Conservation (phyloP, 2,888 invertebrate genomes). For the Melikaiella ostensackeni region DNA sequence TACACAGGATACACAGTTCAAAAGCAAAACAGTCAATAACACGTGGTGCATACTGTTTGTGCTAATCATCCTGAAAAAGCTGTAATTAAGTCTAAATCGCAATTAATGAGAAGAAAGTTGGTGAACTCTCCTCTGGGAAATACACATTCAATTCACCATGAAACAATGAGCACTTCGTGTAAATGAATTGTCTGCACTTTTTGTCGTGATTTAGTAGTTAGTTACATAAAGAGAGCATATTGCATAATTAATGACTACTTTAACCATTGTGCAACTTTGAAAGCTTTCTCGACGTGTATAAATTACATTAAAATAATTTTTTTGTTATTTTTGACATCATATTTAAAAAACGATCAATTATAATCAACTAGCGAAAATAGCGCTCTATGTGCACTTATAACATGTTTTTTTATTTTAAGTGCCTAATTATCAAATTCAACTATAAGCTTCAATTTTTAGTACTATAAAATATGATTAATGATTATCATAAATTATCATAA, state of each 20-base stretch:
- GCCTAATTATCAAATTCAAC: too few relatives aligned
- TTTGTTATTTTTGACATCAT: too few relatives aligned
- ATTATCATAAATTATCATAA: too few relatives aligned
- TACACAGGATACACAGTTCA: background rate
- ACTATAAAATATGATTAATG: too few relatives aligned
- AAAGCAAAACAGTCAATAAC: background rate
- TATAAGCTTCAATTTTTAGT: too few relatives aligned
- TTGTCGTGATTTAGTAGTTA: slow-evolving; percentile 10
- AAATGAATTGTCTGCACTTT: slow-evolving; percentile 29
- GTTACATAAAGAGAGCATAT: slow-evolving; percentile 10
- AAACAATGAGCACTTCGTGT: slow-evolving; percentile 12
- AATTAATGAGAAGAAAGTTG: slow-evolving; percentile 36
- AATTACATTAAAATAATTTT: too few relatives aligned
- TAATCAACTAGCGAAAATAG: too few relatives aligned
- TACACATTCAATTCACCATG: slow-evolving; percentile 17
- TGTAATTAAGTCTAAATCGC: slow-evolving; percentile 17
- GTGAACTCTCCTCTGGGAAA: slow-evolving; percentile 29
- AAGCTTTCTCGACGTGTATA: background rate
- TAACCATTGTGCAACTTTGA: background rate
- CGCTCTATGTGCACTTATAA: too few relatives aligned
- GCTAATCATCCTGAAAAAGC: slow-evolving; percentile 10
- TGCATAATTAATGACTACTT: slow-evolving; percentile 20
- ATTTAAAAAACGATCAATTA: too few relatives aligned
- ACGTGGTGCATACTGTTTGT: background rate
- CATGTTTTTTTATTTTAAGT: too few relatives aligned